phyloP scores from a whole-genome alignment of 2,888 invertebrate species.

The Salticus scenicus region DNA sequence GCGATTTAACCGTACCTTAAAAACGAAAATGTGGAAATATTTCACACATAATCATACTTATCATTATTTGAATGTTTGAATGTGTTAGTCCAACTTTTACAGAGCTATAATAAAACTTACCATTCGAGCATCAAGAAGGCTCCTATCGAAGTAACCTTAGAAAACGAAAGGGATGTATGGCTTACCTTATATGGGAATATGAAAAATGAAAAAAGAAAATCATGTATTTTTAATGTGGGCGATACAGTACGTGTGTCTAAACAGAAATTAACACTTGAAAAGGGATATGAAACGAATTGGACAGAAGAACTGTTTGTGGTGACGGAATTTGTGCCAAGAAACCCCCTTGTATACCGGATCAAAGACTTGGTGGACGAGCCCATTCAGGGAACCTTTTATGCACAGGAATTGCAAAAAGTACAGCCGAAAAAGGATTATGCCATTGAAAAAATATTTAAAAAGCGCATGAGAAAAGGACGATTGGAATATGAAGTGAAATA shows the following conservation, averaged over 20 bases:
- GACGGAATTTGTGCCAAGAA: slow-evolving; percentile 2
- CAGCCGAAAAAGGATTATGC: neutral
- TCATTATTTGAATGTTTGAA: neutral
- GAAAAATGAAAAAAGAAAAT: neutral
- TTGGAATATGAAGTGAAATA: slow-evolving; percentile 29
- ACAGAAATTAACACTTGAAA: neutral
- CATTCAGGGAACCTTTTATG: slow-evolving; percentile 20
- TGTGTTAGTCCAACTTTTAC: neutral
- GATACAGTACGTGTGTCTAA: slow-evolving; percentile 25
- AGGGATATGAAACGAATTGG: slow-evolving; percentile 41
- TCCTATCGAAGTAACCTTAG: slow-evolving; percentile 16
- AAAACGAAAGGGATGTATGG: slow-evolving; percentile 13
- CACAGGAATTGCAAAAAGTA: slow-evolving; percentile 32
- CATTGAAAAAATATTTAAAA: slow-evolving; percentile 31
- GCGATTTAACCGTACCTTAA: slow-evolving; percentile 74
- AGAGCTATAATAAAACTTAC: slow-evolving; percentile 37
- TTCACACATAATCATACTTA: neutral
- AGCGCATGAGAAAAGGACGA: slow-evolving; percentile 7
- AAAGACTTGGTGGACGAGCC: slow-evolving; percentile 3
- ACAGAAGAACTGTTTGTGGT: slow-evolving; percentile 25
- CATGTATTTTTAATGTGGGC: neutral
- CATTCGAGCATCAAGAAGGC: slow-evolving; percentile 19
- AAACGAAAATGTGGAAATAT: slow-evolving; percentile 58
- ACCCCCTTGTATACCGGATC: neutral
- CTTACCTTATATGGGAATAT: slow-evolving; percentile 10